Evolutionary conservation across 2,797 vertebrate species (phyloP).

Genomic region (Sardinella longiceps): DNA sequence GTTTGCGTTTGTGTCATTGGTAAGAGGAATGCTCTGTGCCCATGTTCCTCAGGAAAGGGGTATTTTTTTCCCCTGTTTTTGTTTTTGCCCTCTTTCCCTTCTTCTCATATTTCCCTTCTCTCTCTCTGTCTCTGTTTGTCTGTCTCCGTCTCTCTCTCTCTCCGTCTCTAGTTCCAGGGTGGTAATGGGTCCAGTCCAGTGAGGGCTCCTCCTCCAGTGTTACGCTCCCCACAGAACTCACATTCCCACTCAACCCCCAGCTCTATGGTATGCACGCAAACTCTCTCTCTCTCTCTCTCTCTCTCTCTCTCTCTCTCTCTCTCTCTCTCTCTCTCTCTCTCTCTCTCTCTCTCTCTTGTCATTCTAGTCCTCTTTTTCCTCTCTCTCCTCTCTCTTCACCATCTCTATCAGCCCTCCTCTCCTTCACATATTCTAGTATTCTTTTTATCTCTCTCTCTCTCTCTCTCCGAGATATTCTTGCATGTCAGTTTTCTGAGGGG

Average conservation of each 20-base stretch:
- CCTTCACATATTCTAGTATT: too few species aligned
- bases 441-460: too few species aligned
- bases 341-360: not conserved
- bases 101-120: not conserved
- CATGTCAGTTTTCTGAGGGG: too few species aligned
- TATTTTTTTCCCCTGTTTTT: not conserved
- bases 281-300: not conserved
- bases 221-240: constrained; percentile 97
- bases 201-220: constrained; percentile 88
- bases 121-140: not conserved
- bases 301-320: not conserved
- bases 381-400: too few species aligned
- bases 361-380: too few species aligned
- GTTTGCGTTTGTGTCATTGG: not conserved
- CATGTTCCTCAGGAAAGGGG: not conserved
- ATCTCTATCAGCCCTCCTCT: too few species aligned
- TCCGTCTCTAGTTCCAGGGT: constrained; percentile 86
- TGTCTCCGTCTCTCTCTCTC: constrained; percentile 36
- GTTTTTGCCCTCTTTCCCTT: not conserved
- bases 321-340: not conserved
- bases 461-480: too few species aligned
- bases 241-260: constrained; percentile 95
- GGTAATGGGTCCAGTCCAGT: constrained; percentile 98
- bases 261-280: constrained; percentile 51
- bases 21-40: not conserved